These are phyloP conservation scores for Acrocephalus arundinaceus DNA, from an alignment of 2,113 vertebrate genomes.

Conservation along the genomic window DNA sequence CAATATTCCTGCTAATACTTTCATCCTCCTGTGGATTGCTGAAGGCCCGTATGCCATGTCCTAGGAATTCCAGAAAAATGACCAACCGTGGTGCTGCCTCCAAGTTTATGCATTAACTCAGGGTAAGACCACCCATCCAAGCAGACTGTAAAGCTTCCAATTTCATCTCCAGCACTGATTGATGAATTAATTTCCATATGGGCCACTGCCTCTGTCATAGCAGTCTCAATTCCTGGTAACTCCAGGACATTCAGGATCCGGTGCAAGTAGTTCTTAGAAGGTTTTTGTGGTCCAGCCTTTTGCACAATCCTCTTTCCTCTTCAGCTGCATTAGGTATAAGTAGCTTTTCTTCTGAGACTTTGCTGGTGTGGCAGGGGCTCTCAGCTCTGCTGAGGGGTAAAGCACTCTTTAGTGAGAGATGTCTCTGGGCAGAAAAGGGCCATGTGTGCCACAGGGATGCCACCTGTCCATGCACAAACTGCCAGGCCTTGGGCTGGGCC, in stretches of 20 bases:
- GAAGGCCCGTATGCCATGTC: background rate
- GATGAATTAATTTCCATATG: background rate
- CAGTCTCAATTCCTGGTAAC: background rate
- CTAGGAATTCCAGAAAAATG: background rate
- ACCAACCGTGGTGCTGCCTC: background rate
- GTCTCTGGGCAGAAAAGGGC: background rate
- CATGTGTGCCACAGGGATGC: background rate
- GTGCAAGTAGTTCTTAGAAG: background rate
- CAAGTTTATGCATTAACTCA: background rate
- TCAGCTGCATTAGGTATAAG: background rate
- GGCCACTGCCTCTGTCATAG: background rate
- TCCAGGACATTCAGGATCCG: background rate
- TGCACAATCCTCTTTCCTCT: background rate
- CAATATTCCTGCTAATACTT: background rate
- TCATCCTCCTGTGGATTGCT: background rate
- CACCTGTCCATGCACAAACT: rapidly evolving
- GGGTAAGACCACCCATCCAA: background rate
- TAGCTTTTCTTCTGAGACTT: background rate
- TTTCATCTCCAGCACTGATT: background rate
- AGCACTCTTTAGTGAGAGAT: background rate
- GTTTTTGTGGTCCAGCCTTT: background rate
- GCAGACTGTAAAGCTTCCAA: background rate
- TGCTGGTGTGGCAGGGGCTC: background rate
- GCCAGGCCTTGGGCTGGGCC: background rate
- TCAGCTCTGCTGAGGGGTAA: background rate